Conservation (phyloP, 2,113 vertebrate genomes). For the Chitala chitala region DNA sequence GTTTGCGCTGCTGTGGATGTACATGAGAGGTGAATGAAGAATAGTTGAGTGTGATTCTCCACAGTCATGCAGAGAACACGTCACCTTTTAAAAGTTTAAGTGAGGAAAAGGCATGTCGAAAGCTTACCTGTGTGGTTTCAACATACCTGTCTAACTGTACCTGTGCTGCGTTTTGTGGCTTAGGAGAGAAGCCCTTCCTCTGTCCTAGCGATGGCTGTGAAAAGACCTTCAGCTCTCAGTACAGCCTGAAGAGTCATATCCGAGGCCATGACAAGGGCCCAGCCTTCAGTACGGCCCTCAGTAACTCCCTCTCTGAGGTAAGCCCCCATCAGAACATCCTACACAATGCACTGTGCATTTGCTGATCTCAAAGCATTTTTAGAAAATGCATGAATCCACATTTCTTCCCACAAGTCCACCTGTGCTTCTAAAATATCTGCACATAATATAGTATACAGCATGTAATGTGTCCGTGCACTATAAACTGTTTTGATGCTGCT, state of each 20-base stretch:
- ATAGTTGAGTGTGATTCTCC: too few species aligned
- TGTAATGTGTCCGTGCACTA: too few species aligned
- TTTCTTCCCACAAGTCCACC: too few species aligned
- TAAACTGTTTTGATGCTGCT: background rate
- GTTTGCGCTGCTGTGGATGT: too few species aligned
- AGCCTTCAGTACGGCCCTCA: slow-evolving; percentile 69
- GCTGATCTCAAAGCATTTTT: background rate
- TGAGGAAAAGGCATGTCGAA: too few species aligned
- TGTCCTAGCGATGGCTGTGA: slow-evolving; percentile 93
- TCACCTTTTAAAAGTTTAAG: too few species aligned
- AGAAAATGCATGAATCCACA: too few species aligned
- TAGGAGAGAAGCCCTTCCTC: slow-evolving; percentile 95
- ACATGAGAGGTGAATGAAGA: too few species aligned
- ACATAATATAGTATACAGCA: too few species aligned
- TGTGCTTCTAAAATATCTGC: too few species aligned
- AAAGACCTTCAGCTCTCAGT: slow-evolving; percentile 94
- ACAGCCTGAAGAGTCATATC: slow-evolving; percentile 96
- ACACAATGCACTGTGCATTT: background rate
- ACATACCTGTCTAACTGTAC: background rate
- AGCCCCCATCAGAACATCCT: slow-evolving; percentile 29
- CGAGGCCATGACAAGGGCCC: slow-evolving; percentile 89
- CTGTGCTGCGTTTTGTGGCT: slow-evolving; percentile 9
- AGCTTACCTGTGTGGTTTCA: background rate
- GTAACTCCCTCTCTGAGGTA: slow-evolving; percentile 80
- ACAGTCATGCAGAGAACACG: too few species aligned